Percentiles rank a stretch among this genome's conserved stretches.
phyloP scores from a whole-genome alignment of 1,140 invertebrate species.

The Oscheius sp. region DNA sequence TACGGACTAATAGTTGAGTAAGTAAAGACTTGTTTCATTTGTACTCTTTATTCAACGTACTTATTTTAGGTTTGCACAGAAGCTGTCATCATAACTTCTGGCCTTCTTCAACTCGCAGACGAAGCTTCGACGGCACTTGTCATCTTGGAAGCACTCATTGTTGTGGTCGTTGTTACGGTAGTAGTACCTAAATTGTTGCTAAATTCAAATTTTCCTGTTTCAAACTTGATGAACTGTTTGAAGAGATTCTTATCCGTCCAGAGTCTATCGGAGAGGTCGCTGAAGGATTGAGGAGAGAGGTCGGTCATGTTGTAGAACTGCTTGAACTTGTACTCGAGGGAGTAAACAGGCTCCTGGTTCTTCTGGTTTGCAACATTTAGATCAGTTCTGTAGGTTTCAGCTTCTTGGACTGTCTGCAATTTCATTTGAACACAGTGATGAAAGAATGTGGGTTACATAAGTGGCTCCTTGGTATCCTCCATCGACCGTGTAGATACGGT shows the following conservation, averaged over 20 bases:
- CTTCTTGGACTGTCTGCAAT: conserved; percentile 29
- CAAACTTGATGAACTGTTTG: conserved; percentile 19
- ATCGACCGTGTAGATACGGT: conserved; percentile 89
- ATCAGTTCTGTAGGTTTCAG: conserved; percentile 28
- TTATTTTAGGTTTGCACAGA: conserved; percentile 24
- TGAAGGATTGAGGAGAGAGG: conserved; percentile 27
- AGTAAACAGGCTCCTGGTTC: conserved; percentile 20
- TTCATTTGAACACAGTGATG: neutral
- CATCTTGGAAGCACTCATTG: conserved; percentile 23
- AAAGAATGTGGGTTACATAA: too few species aligned
- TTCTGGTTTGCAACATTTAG: conserved; percentile 20
- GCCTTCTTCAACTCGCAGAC: conserved; percentile 30
- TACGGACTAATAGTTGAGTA: too few species aligned
- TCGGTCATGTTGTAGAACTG: conserved; percentile 19
- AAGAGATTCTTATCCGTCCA: conserved; percentile 23
- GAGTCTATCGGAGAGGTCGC: conserved; percentile 19
- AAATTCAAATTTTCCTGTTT: too few species aligned
- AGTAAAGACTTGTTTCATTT: too few species aligned
- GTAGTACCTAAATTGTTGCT: neutral
- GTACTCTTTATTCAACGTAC: neutral
- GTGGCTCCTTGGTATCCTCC: conserved; percentile 65
- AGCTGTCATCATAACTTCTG: conserved; percentile 30
- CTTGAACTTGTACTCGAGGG: conserved; percentile 10
- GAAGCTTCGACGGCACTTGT: neutral
- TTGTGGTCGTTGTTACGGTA: conserved; percentile 21